A percentile compares a stretch with the other conserved stretches of the same genome.
phyloP scores from a whole-genome alignment of 2,113 vertebrate genomes.

The Gambusia holbrooki region DNA sequence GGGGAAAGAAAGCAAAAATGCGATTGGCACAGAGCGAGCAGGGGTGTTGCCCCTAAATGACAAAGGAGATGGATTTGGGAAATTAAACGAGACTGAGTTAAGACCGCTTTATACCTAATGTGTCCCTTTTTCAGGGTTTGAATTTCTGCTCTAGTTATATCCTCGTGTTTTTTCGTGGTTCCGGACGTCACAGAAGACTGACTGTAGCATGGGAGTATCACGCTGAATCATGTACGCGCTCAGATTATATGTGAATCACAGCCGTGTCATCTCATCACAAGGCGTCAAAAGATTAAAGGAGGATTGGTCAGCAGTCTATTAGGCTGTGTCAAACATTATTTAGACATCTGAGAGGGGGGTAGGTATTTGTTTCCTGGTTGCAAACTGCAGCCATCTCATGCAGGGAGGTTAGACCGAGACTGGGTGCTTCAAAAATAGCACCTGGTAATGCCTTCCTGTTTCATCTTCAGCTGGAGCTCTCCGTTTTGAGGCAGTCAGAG shows the following conservation, averaged over 20 bases:
- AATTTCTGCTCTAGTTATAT: constrained; percentile 9
- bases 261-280: constrained; percentile 9
- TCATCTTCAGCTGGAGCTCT: constrained; percentile 5
- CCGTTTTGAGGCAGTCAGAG: constrained; percentile 12
- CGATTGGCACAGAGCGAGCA: constrained; percentile 57
- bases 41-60: constrained; percentile 41
- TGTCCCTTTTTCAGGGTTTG: constrained; percentile 11
- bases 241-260: constrained; percentile 31
- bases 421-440: constrained; percentile 25
- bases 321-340: constrained; percentile 29
- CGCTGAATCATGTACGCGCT: not conserved
- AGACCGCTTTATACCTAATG: constrained; percentile 9
- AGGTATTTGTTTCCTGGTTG: constrained; percentile 24
- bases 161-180: too few relatives aligned
- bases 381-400: constrained; percentile 8
- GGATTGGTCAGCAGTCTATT: constrained; percentile 41
- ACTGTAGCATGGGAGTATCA: constrained; percentile 1
- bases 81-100: constrained; percentile 24
- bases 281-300: constrained; percentile 8
- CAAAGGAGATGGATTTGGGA: constrained; percentile 46
- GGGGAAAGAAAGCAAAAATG: constrained; percentile 43
- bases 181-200: too few relatives aligned
- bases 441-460: not conserved
- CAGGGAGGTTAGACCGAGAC: not conserved
- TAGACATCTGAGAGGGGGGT: not conserved